Base-by-base conservation (phyloP, 2,113 vertebrate species). In the Scolopax mira region DNA sequence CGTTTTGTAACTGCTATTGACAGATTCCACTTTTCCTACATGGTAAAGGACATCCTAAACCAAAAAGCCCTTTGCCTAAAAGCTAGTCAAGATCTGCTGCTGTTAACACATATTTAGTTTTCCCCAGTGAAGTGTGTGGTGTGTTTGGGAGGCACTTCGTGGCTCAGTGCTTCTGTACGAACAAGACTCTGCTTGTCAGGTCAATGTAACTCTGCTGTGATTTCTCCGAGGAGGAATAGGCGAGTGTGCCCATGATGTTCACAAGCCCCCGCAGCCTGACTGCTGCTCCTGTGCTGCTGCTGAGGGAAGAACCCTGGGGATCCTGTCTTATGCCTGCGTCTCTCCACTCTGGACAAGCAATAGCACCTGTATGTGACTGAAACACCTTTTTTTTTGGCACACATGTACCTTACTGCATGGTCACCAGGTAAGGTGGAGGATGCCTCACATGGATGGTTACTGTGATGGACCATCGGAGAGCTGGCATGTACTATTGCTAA, bases 211-310 rank as follows among this genome's bases (percentile, higher is more conserved):
- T 89, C 52, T 19, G 11, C 49, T 75, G 0, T 3, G 42, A 46
- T 61, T 80, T 52, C 44, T 93, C 58, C 2, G 7, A 75, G 66
- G 67, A 86, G 41, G 46, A 84, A 39, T 0, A 46, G 1, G 14
- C 24, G 12, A 27, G 13, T 0, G 0, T 35, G 37, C 21, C n/a
- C 7, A 3, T 6, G 30, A n/a, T 41, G 48, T 39, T 57, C 25
- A 1, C 12, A 9, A 73, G 17, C 21, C 15, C 49, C 46, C 1
- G 3, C 51, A 67, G 65, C 74, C 35, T 27, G 10, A 31, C 23
- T 10, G 16, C 37, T 86, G n/a, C 28, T 62, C 11, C 46, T 3
- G 3, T 14, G 35, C 60, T 0, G 4, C 58, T 73, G 44, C 58
- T 41, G 61, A 42, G 25, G 24, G 57, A 33, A 35, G 37, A 41